These are phyloP conservation scores for Drosophila sordidula DNA, from an alignment of 2,888 invertebrate genomes.

Conservation along the genomic window DNA sequence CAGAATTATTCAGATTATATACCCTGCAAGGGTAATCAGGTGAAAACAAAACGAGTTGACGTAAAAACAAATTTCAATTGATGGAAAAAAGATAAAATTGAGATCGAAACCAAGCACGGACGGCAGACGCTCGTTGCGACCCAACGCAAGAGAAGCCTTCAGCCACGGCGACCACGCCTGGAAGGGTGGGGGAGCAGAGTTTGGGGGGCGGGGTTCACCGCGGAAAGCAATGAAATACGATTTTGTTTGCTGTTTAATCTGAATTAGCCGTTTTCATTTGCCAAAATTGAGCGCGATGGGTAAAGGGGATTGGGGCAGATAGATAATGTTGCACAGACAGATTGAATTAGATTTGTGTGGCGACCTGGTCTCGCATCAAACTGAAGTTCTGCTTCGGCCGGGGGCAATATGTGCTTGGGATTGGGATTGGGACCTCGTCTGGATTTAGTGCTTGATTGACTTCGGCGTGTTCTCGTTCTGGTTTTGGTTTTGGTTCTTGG, in stretches of 20 bases:
- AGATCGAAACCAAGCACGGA: neutral
- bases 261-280: neutral
- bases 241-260: neutral
- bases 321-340: neutral
- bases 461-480: neutral
- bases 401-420: neutral
- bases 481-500: too few relatives aligned
- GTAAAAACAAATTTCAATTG: neutral
- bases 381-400: slow-evolving; percentile 6
- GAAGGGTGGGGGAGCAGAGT: neutral
- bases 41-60: neutral
- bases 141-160: slow-evolving; percentile 1
- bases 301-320: neutral
- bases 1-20: too few relatives aligned
- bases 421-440: neutral
- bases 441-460: neutral
- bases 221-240: neutral
- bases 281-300: neutral
- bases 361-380: neutral
- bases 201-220: too few relatives aligned
- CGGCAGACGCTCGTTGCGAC: slow-evolving; percentile 8
- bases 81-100: neutral
- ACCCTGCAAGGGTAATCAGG: neutral
- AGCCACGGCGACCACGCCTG: neutral
- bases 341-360: neutral